Evolutionary conservation across 2,888 invertebrate species (phyloP).

Genomic region (Kuschelorhynchus macadamiae): DNA sequence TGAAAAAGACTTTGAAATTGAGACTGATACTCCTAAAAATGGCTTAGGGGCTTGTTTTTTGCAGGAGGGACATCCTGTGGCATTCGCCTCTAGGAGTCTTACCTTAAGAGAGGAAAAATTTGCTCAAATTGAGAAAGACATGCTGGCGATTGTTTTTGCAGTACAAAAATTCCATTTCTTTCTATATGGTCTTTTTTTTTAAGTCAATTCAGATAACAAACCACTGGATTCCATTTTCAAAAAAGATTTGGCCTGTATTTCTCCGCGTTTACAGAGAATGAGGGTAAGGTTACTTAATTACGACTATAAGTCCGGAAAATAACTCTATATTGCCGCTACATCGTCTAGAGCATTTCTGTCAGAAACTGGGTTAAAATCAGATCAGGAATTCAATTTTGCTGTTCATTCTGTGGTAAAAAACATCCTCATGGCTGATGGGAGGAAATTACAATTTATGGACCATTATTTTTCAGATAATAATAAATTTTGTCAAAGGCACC

Average conservation of each 20-base stretch:
- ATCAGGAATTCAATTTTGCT: too few species aligned
- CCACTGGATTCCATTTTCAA: conserved; percentile 59
- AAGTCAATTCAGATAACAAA: conserved; percentile 56
- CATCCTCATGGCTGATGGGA: too few species aligned
- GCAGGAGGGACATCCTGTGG: conserved; percentile 60
- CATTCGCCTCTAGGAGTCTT: conserved; percentile 61
- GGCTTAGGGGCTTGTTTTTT: conserved; percentile 60
- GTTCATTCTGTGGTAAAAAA: too few species aligned
- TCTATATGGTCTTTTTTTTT: too few species aligned
- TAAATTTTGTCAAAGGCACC: neutral
- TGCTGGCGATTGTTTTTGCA: conserved; percentile 57
- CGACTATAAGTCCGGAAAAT: conserved; percentile 56
- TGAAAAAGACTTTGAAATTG: conserved; percentile 55
- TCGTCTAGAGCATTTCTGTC: too few species aligned
- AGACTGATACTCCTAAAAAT: conserved; percentile 57
- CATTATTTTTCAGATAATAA: too few species aligned
- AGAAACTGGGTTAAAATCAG: too few species aligned
- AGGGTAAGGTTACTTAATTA: conserved; percentile 55
- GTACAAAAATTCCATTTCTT: conserved; percentile 59
- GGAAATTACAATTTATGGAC: too few species aligned
- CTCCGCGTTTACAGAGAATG: conserved; percentile 58
- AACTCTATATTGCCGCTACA: conserved; percentile 53
- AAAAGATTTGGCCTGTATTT: conserved; percentile 52
- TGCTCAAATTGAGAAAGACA: conserved; percentile 65
- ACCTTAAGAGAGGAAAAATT: conserved; percentile 59